Evolutionary conservation across 1,140 invertebrate genomes (phyloP).

Genomic region (Drosophila santomea): DNA sequence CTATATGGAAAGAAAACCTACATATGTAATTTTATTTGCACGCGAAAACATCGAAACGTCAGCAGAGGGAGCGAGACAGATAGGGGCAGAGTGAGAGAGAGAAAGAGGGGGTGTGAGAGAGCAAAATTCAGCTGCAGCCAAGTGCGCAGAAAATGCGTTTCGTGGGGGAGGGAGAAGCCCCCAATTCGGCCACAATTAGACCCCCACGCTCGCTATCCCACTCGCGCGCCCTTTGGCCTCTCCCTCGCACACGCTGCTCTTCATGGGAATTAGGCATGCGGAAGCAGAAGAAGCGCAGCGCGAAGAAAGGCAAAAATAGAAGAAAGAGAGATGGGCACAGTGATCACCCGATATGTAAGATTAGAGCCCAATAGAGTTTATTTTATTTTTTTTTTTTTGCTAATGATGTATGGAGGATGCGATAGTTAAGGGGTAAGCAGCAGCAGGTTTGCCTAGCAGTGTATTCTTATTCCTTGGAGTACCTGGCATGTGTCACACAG

Average conservation of each 20-base stretch:
- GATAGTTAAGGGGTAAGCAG: too few species aligned
- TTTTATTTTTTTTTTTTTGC: too few species aligned
- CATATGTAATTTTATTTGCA: slow-evolving; percentile 39
- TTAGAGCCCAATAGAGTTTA: neutral
- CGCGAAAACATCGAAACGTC: slow-evolving; percentile 38
- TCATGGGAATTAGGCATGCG: slow-evolving; percentile 22
- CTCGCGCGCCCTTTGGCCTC: neutral
- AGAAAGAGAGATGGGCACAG: slow-evolving; percentile 6
- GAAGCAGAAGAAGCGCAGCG: slow-evolving; percentile 23
- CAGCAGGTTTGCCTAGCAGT: too few species aligned
- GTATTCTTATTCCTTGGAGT: too few species aligned
- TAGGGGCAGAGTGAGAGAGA: slow-evolving; percentile 1
- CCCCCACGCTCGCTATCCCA: slow-evolving; percentile 23
- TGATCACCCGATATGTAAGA: neutral
- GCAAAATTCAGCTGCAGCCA: slow-evolving; percentile 52
- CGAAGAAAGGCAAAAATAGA: slow-evolving; percentile 7
- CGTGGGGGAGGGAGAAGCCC: slow-evolving; percentile 4
- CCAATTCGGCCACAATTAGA: slow-evolving; percentile 32
- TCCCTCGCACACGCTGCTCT: slow-evolving; percentile 12
- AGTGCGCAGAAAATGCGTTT: slow-evolving; percentile 76
- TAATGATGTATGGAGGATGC: too few species aligned
- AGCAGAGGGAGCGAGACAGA: neutral
- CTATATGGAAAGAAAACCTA: slow-evolving; percentile 22
- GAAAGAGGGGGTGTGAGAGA: slow-evolving; percentile 7
- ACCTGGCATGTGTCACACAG: neutral